phyloP scores from a whole-genome alignment of 2,888 invertebrate genomes.

The Pyrrhosoma nymphula region DNA sequence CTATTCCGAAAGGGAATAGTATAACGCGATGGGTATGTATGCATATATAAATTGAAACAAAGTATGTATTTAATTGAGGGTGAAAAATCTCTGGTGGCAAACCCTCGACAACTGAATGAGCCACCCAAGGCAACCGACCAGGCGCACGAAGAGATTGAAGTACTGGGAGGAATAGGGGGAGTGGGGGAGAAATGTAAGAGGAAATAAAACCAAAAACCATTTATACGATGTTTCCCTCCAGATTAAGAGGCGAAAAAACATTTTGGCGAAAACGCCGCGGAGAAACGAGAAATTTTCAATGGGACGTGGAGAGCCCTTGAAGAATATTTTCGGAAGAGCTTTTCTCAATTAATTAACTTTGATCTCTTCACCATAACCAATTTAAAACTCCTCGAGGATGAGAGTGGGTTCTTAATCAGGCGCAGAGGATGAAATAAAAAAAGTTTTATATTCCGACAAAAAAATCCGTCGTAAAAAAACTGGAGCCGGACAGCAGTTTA shows the following conservation, averaged over 20 bases:
- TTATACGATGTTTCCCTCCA: neutral
- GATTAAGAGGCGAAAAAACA: neutral
- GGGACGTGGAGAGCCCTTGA: neutral
- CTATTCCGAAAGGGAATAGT: too few species aligned
- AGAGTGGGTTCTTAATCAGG: constrained; percentile 5
- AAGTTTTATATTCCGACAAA: neutral
- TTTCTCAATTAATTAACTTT: constrained; percentile 42
- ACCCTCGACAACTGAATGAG: neutral
- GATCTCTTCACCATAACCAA: constrained; percentile 40
- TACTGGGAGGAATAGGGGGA: neutral
- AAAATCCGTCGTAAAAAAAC: constrained; percentile 2
- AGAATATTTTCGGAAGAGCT: constrained; percentile 13
- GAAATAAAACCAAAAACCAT: neutral
- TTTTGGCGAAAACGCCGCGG: neutral
- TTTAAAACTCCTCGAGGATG: constrained; percentile 31
- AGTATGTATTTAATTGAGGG: neutral
- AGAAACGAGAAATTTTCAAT: constrained; percentile 22
- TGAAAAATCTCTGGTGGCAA: neutral
- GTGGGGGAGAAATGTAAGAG: neutral
- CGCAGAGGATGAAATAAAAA: neutral
- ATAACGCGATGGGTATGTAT: too few species aligned
- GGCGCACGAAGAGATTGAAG: neutral
- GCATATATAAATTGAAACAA: too few species aligned
- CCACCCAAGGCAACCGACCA: neutral
- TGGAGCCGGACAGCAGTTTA: neutral